phyloP scores from a whole-genome alignment of 1,140 invertebrate species.

The Antheraea pernyi region DNA sequence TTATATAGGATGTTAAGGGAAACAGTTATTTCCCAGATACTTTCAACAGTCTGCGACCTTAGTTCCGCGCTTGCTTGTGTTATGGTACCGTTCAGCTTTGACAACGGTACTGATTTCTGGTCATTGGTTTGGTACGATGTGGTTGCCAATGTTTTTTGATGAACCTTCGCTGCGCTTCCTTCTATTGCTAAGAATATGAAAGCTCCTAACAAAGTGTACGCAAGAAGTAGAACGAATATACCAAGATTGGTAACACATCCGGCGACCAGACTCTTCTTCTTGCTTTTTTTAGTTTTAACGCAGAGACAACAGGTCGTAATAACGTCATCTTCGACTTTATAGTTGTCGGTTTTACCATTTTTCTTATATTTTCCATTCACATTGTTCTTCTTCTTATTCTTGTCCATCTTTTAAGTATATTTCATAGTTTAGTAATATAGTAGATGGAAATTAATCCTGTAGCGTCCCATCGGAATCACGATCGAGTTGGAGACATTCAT shows the following conservation, averaged over 20 bases:
- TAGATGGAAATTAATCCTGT: neutral
- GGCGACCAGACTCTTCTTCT: slow-evolving; percentile 83
- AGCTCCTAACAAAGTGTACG: slow-evolving; percentile 92
- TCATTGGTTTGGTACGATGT: slow-evolving; percentile 78
- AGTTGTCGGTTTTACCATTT: slow-evolving; percentile 60
- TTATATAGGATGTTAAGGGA: slow-evolving; percentile 95
- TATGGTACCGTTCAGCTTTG: slow-evolving; percentile 61
- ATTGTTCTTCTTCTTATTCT: slow-evolving; percentile 69
- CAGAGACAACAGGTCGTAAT: slow-evolving; percentile 82
- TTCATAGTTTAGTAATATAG: slow-evolving; percentile 21
- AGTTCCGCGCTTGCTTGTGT: slow-evolving; percentile 69
- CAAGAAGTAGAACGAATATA: slow-evolving; percentile 91
- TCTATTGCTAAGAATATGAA: slow-evolving; percentile 96
- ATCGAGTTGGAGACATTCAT: neutral
- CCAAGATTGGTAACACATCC: slow-evolving; percentile 92
- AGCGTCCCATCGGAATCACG: neutral
- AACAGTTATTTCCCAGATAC: slow-evolving; percentile 97
- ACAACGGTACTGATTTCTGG: slow-evolving; percentile 56
- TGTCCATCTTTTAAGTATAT: slow-evolving; percentile 60
- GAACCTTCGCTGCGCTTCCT: slow-evolving; percentile 83
- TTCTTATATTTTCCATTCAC: slow-evolving; percentile 70
- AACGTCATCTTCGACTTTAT: slow-evolving; percentile 52
- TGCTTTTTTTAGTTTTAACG: slow-evolving; percentile 82
- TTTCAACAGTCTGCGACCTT: slow-evolving; percentile 88
- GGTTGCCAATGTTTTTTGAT: slow-evolving; percentile 83